Evolutionary conservation across 2,113 vertebrate species (phyloP).

Genomic region (Halcyon malimbica): DNA sequence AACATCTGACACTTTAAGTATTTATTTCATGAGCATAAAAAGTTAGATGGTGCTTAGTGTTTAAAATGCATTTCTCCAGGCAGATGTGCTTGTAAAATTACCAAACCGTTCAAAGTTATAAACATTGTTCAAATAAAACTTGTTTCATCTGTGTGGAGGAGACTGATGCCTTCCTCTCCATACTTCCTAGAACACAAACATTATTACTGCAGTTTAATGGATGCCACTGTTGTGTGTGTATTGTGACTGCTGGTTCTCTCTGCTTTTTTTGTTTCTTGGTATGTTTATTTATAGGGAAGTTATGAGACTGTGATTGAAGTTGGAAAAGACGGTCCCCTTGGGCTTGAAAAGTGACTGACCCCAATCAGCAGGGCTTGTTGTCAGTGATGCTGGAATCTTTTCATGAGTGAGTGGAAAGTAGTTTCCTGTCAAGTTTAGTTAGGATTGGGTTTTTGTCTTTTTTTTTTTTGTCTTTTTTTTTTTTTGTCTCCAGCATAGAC

Average conservation of each 20-base stretch:
- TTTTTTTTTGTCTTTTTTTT: accelerated
- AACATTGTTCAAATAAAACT: neutral
- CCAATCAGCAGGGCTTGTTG: slow-evolving; percentile 38
- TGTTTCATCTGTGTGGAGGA: neutral
- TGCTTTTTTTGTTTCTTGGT: neutral
- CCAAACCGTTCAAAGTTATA: neutral
- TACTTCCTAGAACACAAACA: neutral
- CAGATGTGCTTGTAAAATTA: slow-evolving; percentile 47
- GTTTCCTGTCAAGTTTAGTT: slow-evolving; percentile 54
- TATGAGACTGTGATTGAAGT: slow-evolving; percentile 37
- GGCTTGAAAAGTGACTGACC: slow-evolving; percentile 51
- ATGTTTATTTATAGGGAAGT: slow-evolving; percentile 46
- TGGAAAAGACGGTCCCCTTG: slow-evolving; percentile 36
- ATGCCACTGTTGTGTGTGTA: neutral
- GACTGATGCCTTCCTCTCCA: neutral
- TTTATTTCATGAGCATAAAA: neutral
- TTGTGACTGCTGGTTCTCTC: neutral
- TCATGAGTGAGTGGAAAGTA: slow-evolving; percentile 34
- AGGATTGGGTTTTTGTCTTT: neutral
- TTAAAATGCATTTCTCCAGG: slow-evolving; percentile 41
- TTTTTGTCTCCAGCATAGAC: neutral
- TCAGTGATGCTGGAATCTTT: slow-evolving; percentile 42
- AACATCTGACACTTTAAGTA: neutral
- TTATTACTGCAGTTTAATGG: neutral
- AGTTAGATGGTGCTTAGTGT: neutral